phyloP scores from a whole-genome alignment of 1,140 invertebrate species.

The Mylabris phalerata region DNA sequence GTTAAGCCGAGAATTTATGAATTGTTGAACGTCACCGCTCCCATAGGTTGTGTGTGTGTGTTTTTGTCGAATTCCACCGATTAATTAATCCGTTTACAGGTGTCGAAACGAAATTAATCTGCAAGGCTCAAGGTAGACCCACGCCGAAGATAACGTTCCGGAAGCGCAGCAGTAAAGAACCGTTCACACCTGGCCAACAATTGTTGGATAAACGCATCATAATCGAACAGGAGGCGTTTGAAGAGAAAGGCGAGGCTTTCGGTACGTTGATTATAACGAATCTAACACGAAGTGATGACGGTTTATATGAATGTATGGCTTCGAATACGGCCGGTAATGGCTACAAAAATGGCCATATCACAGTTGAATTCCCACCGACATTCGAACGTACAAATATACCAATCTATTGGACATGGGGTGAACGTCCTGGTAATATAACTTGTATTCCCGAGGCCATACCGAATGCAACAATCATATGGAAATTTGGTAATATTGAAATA shows the following conservation, averaged over 20 bases:
- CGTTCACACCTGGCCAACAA: slow-evolving; percentile 55
- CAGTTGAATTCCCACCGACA: slow-evolving; percentile 73
- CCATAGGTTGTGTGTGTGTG: slow-evolving; percentile 42
- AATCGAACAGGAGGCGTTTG: slow-evolving; percentile 34
- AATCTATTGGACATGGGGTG: slow-evolving; percentile 72
- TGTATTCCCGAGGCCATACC: slow-evolving; percentile 86
- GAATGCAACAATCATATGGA: slow-evolving; percentile 86
- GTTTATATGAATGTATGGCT: slow-evolving; percentile 82
- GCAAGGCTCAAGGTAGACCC: slow-evolving; percentile 70
- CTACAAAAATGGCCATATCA: slow-evolving; percentile 72
- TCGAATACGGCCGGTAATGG: slow-evolving; percentile 68
- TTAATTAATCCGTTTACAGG: neutral
- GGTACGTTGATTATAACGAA: slow-evolving; percentile 58
- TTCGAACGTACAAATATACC: slow-evolving; percentile 67
- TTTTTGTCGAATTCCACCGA: no score
- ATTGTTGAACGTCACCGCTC: slow-evolving; percentile 64
- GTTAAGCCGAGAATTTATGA: slow-evolving; percentile 75
- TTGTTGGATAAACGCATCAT: slow-evolving; percentile 41
- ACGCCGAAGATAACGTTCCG: slow-evolving; percentile 68
- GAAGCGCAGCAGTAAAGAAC: slow-evolving; percentile 50
- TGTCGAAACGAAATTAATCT: slow-evolving; percentile 57
- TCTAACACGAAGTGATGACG: slow-evolving; percentile 67
- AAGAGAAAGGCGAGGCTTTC: slow-evolving; percentile 48
- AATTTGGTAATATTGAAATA: slow-evolving; percentile 43
- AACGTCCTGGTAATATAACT: slow-evolving; percentile 71